Base-by-base conservation (phyloP, 1,140 invertebrate species). In the Drosophila ercepeae region DNA sequence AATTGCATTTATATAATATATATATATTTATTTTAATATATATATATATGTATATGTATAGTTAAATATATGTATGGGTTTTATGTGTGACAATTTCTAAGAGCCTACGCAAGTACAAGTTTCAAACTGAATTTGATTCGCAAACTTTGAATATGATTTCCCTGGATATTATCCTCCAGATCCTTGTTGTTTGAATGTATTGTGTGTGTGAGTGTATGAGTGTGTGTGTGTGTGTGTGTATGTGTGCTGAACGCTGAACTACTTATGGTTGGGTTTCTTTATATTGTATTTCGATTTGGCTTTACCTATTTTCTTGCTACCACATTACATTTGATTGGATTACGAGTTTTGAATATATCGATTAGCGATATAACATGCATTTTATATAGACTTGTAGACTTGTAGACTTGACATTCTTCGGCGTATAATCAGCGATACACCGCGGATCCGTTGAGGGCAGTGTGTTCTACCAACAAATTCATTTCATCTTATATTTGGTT, bases 121-220 rank as follows among this genome's bases (percentile, higher is more conserved):
- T 67, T 67, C 63, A 67, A 67, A 67, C 63, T 65, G 60, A 67
- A 67, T 67, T 67, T 67, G 46, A 65, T 67, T 67, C 60, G 63
- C 63, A 67, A 67, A 67, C 63, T 65, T 67, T 67, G 46, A 64
- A 53, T 67, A 67, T 65, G 65, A 51, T 25, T 16, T 18, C 4
- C 7, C 32, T n/a, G 13, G 19, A 52, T 45, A 9, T 11, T 32
- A 41, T 49, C 49, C 32, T 61, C 5, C 39, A 34, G 44, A 67
- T 50, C 29, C 21, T 44, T 51, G 41, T 25, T 25, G 16, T 29
- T 4, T 32, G 11, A 27, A 29, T 49, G 39, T 42, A 14, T 41
- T 27, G 50, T 53, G 6, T 60, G 16, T 32, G 5, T 52, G 2
- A 41, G n/a, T 29, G 4, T 29, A 9, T 48, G 7, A 29, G 59